Evolutionary conservation across 2,113 vertebrate genomes (phyloP).

Genomic region (Archocentrus centrarchus): DNA sequence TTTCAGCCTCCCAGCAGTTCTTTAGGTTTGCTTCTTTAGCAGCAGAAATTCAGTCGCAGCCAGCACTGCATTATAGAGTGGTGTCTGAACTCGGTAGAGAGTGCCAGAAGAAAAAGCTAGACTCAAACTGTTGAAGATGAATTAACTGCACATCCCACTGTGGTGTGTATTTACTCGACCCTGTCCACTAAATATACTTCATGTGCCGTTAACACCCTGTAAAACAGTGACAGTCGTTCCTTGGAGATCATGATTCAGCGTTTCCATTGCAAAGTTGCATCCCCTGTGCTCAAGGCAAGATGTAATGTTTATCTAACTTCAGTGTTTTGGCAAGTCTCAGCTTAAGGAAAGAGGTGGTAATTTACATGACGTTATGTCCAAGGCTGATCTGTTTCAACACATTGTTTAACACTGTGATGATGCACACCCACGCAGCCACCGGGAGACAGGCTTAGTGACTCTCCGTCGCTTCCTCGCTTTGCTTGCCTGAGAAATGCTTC

Average conservation of each 20-base stretch:
- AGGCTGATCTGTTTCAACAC: slow-evolving; percentile 38
- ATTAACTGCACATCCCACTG: neutral
- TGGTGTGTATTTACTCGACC: neutral
- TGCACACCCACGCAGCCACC: slow-evolving; percentile 24
- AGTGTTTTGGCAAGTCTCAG: slow-evolving; percentile 49
- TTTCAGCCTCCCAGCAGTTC: neutral
- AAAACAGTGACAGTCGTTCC: neutral
- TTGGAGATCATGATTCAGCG: slow-evolving; percentile 34
- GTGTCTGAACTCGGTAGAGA: neutral
- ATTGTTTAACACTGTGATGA: slow-evolving; percentile 21
- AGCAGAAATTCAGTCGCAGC: neutral
- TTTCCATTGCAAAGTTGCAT: slow-evolving; percentile 49
- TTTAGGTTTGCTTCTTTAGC: neutral
- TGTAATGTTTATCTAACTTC: slow-evolving; percentile 56
- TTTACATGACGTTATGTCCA: slow-evolving; percentile 50
- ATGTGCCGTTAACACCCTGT: slow-evolving; percentile 16
- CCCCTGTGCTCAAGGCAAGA: slow-evolving; percentile 6
- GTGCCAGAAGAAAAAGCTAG: neutral
- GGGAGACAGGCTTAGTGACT: slow-evolving; percentile 13
- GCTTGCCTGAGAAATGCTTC: slow-evolving; percentile 16
- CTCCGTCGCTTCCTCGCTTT: slow-evolving; percentile 16
- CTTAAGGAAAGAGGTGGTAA: slow-evolving; percentile 32
- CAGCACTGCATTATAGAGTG: neutral
- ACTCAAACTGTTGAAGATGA: neutral
- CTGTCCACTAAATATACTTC: neutral